Base-by-base conservation (phyloP, 1,140 invertebrate species). In the Hylaeus volcanicus region DNA sequence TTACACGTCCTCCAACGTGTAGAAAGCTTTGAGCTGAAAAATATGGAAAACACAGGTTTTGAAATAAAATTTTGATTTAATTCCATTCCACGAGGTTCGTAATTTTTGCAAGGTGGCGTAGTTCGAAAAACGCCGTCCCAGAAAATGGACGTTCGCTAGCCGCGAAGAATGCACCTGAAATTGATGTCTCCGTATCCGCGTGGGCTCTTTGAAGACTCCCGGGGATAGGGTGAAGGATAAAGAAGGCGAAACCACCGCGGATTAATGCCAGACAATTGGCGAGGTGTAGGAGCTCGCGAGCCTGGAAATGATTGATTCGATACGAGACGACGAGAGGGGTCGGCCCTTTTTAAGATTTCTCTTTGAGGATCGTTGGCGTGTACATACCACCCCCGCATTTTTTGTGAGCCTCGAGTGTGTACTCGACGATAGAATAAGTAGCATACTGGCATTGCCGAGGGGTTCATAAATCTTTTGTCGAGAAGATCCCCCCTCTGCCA, bases 391-490 rank as follows among this genome's bases (percentile, higher is more conserved):
- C 74, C 71, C 75, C 64, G 63, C 64, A 79, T 84, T 87, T 86
- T 85, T 89, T 89, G 85, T 78, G 81, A 71, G 86, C 71, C 83
- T 90, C 81, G 83, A 90, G 89, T 86, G 87, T 80, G 78, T 80
- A 90, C 89, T 90, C 81, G 72, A 87, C 85, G 82, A 64, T 81
- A 85, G 88, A 86, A 90, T 89, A 90, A 90, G 89, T 90, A 90
- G 88, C 88, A 51, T 72, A 85, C 84, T 79, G 84, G 85, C 83
- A 85, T 88, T 88, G 85, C 74, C 86, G 85, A 87, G 81, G 86
- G 83, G 83, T 89, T 89, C 88, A 88, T 90, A 89, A 90, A 90
- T 89, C 89, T 90, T 90, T 90, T 90, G 86, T 90, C 81, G 84
- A 84, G 84, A 83, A 90, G 86, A 88, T 86, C 79, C 84, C 82